Percentiles rank a stretch among this genome's conserved stretches.
These are phyloP conservation scores for Chionomys nivalis DNA, from an alignment of 2,113 vertebrate species.

Conservation along the genomic window DNA sequence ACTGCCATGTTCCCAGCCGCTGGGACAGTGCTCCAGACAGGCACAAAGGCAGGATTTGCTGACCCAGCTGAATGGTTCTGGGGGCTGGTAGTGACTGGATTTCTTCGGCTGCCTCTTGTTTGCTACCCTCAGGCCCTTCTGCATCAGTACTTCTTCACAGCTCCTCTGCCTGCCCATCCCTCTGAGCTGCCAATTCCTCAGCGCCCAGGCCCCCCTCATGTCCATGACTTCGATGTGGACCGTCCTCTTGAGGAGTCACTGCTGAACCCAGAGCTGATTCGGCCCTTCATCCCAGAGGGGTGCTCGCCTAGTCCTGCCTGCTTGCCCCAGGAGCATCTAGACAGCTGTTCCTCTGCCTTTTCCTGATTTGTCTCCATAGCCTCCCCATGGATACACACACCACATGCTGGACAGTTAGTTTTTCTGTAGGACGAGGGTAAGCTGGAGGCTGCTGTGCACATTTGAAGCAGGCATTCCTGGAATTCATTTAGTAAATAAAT, in stretches of 20 bases:
- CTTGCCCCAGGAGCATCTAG: too few species aligned
- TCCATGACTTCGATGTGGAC: conserved; percentile 89
- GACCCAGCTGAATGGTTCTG: neutral
- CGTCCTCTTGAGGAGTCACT: conserved; percentile 88
- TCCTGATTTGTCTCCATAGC: neutral
- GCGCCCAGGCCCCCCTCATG: conserved; percentile 85
- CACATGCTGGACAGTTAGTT: neutral
- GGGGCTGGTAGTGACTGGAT: neutral
- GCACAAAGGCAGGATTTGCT: neutral
- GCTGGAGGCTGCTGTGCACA: neutral
- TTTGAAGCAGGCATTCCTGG: neutral
- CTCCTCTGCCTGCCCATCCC: conserved; percentile 92
- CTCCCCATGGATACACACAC: neutral
- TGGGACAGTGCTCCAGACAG: neutral
- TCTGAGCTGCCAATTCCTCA: conserved; percentile 93
- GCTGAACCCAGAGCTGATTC: conserved; percentile 87
- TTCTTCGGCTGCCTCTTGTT: conserved; percentile 37
- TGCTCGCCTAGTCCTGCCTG: neutral
- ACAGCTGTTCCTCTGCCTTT: neutral
- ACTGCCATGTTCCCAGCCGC: neutral
- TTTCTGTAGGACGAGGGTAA: neutral
- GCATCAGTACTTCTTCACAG: conserved; percentile 92
- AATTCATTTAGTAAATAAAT: neutral
- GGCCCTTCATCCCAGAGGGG: conserved; percentile 70
- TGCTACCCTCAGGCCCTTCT: conserved; percentile 91